Percentiles rank a stretch among this genome's conserved stretches.
These are phyloP conservation scores for Corythucha ciliata DNA, from an alignment of 2,888 invertebrate genomes.

Conservation along the genomic window DNA sequence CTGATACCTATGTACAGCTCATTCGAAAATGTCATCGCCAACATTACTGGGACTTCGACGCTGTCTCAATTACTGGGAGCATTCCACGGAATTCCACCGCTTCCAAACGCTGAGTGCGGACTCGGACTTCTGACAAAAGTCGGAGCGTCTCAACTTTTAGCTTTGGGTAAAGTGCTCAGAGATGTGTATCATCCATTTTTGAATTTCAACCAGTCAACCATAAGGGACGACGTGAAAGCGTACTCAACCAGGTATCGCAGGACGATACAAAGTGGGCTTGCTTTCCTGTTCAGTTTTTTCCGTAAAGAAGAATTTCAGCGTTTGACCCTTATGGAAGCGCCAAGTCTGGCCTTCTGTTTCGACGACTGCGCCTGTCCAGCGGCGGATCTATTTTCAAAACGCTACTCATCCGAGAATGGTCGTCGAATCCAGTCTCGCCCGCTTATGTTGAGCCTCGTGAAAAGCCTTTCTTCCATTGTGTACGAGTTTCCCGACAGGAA, in stretches of 20 bases:
- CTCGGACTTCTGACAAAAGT: constrained; percentile 69
- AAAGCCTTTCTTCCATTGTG: constrained; percentile 53
- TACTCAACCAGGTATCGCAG: constrained; percentile 78
- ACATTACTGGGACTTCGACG: constrained; percentile 44
- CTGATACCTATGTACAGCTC: constrained; percentile 27
- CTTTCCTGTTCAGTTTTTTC: constrained; percentile 63
- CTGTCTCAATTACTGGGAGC: constrained; percentile 57
- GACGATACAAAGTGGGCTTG: constrained; percentile 83
- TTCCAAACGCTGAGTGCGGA: constrained; percentile 67
- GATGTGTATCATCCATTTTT: constrained; percentile 46
- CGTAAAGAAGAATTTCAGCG: constrained; percentile 46
- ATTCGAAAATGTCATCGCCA: constrained; percentile 48
- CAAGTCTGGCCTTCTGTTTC: constrained; percentile 77
- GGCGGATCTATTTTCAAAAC: constrained; percentile 50
- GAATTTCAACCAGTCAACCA: constrained; percentile 53
- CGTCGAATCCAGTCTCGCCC: constrained; percentile 63
- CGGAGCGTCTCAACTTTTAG: constrained; percentile 61
- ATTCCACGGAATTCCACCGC: constrained; percentile 72
- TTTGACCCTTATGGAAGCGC: constrained; percentile 61
- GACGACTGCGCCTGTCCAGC: constrained; percentile 72
- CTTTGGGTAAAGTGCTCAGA: constrained; percentile 60
- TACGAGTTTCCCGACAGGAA: constrained; percentile 57
- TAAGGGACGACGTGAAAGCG: constrained; percentile 51
- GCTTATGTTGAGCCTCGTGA: constrained; percentile 60
- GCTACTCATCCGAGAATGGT: constrained; percentile 47